Evolutionary conservation across 2,797 vertebrate species (phyloP).

Genomic region (Sylvilagus floridanus): DNA sequence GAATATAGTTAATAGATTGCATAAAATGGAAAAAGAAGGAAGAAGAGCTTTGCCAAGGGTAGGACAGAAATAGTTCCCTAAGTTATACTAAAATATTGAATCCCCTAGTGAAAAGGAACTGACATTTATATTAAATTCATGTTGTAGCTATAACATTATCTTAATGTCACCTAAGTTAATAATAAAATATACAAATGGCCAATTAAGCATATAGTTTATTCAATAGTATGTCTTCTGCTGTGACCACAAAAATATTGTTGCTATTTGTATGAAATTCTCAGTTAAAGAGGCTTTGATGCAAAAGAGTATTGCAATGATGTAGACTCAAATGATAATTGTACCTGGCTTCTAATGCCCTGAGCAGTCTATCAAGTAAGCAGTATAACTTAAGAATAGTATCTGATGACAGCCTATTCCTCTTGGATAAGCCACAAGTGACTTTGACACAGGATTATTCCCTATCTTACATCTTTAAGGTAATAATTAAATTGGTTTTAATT

Average conservation of each 20-base stretch:
- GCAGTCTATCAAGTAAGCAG: neutral
- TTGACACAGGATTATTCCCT: neutral
- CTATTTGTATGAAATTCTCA: constrained; percentile 33
- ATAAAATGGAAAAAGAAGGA: neutral
- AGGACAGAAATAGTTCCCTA: neutral
- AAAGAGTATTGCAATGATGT: neutral
- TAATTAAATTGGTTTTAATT: constrained; percentile 43
- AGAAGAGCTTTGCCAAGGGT: neutral
- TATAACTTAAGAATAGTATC: neutral
- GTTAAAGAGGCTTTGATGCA: neutral
- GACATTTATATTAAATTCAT: neutral
- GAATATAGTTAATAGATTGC: neutral
- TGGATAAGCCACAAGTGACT: constrained; percentile 14
- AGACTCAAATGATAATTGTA: neutral
- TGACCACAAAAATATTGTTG: neutral
- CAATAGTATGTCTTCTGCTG: neutral
- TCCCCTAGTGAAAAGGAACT: neutral
- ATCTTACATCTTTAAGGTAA: constrained; percentile 29
- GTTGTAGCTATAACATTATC: neutral
- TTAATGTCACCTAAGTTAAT: neutral
- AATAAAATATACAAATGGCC: neutral
- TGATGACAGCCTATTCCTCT: neutral
- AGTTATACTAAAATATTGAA: neutral
- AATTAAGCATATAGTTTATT: constrained; percentile 10
- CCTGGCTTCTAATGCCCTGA: neutral